Evolutionary conservation across 2,797 vertebrate species (phyloP).

Genomic region (Bradypodion ventrale): DNA sequence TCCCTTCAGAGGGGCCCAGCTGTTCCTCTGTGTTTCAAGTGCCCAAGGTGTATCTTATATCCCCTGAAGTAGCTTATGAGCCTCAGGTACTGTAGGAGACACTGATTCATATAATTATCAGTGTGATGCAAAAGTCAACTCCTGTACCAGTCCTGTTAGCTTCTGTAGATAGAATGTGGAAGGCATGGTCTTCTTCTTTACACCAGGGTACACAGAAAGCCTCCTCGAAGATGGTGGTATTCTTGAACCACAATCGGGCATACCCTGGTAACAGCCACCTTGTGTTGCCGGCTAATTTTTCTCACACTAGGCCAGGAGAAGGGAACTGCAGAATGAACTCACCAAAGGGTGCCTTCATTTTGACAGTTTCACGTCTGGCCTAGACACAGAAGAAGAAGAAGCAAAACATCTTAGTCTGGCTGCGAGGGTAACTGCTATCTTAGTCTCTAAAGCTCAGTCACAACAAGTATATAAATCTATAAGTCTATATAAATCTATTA

Average conservation of each 20-base stretch:
- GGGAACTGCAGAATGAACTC: too few relatives aligned
- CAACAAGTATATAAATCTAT: too few relatives aligned
- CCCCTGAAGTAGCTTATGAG: not conserved
- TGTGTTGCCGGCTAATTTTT: too few relatives aligned
- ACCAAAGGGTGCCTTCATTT: too few relatives aligned
- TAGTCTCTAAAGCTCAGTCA: not conserved
- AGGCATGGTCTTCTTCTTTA: not conserved
- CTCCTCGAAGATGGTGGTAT: too few relatives aligned
- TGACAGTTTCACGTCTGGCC: too few relatives aligned
- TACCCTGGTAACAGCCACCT: too few relatives aligned
- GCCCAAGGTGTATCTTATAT: not conserved
- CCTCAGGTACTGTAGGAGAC: not conserved
- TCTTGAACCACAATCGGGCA: too few relatives aligned
- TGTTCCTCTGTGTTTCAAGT: not conserved
- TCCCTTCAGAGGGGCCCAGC: not conserved
- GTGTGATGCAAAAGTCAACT: not conserved
- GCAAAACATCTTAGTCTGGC: not conserved
- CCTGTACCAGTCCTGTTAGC: not conserved
- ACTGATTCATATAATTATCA: not conserved
- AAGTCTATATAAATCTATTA: too few relatives aligned
- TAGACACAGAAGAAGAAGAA: too few relatives aligned
- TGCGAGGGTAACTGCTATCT: not conserved
- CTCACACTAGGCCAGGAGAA: too few relatives aligned
- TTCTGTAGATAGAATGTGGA: not conserved
- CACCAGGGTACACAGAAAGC: too few relatives aligned